Evolutionary conservation across 2,888 invertebrate genomes (phyloP).

Genomic region (Sarcophaga rosellei): DNA sequence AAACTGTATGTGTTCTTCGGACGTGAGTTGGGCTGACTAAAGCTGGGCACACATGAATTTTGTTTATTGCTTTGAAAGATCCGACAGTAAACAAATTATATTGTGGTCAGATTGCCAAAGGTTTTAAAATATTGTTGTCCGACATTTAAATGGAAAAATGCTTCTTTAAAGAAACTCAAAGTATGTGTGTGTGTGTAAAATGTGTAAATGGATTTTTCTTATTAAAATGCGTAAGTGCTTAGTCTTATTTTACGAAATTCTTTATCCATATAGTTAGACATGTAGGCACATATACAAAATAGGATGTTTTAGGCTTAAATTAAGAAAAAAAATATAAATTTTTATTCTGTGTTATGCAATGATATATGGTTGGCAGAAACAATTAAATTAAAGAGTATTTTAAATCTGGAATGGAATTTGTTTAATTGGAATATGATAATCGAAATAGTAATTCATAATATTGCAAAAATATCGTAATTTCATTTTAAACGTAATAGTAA

Average conservation of each 20-base stretch:
- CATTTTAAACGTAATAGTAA: too few relatives aligned
- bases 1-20: too few relatives aligned
- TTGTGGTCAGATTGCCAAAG: conserved; percentile 53
- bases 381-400: too few relatives aligned
- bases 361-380: too few relatives aligned
- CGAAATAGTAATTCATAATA: too few relatives aligned
- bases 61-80: conserved; percentile 35
- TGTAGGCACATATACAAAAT: too few relatives aligned
- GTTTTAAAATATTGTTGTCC: conserved; percentile 27
- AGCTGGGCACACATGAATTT: not conserved
- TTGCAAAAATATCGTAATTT: too few relatives aligned
- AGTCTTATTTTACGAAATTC: not conserved
- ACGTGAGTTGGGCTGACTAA: not conserved
- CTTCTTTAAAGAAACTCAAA: not conserved
- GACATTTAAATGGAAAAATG: conserved; percentile 6
- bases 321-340: too few relatives aligned
- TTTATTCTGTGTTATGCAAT: too few relatives aligned
- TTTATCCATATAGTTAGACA: not conserved
- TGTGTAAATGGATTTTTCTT: conserved; percentile 34
- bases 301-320: too few relatives aligned
- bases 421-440: too few relatives aligned
- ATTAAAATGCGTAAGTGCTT: conserved; percentile 15
- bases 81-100: conserved; percentile 43
- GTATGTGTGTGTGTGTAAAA: not conserved
- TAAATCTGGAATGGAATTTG: too few relatives aligned